Evolutionary conservation across 2,888 invertebrate genomes (phyloP).

Genomic region (Drosophila bunnanda): DNA sequence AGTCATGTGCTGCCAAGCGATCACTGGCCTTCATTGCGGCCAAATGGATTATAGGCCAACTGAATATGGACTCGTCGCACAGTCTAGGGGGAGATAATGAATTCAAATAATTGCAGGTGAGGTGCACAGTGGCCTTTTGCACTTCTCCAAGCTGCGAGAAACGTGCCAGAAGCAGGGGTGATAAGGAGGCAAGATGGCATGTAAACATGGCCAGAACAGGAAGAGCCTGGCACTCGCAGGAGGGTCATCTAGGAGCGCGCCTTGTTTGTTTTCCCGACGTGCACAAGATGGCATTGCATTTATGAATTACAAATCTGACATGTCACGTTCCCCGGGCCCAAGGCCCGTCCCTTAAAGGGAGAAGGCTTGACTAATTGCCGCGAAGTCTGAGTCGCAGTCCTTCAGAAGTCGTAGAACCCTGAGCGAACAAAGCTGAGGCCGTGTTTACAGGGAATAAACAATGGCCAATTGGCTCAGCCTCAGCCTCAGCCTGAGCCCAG

Average conservation of each 20-base stretch:
- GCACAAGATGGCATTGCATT: constrained; percentile 41
- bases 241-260: neutral
- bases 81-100: constrained; percentile 21
- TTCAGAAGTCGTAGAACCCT: constrained; percentile 45
- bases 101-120: constrained; percentile 4
- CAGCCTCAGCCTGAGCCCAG: no score
- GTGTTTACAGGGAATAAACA: constrained; percentile 42
- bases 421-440: constrained; percentile 39
- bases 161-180: constrained; percentile 9
- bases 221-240: constrained; percentile 1
- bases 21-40: constrained; percentile 6
- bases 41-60: constrained; percentile 33
- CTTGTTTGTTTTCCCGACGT: constrained; percentile 15
- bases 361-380: constrained; percentile 19
- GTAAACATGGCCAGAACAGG: constrained; percentile 11
- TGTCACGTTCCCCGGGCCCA: constrained; percentile 52
- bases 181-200: constrained; percentile 2
- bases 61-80: constrained; percentile 4
- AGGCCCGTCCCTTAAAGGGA: neutral
- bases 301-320: constrained; percentile 57
- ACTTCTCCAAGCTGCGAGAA: neutral
- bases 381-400: constrained; percentile 18
- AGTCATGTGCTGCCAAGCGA: constrained; percentile 32
- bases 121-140: neutral
- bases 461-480: constrained; percentile 60